A percentile compares a stretch with the other conserved stretches of the same genome.
Evolutionary conservation across 2,888 invertebrate genomes (phyloP).

Genomic region (Sturmia bella): DNA sequence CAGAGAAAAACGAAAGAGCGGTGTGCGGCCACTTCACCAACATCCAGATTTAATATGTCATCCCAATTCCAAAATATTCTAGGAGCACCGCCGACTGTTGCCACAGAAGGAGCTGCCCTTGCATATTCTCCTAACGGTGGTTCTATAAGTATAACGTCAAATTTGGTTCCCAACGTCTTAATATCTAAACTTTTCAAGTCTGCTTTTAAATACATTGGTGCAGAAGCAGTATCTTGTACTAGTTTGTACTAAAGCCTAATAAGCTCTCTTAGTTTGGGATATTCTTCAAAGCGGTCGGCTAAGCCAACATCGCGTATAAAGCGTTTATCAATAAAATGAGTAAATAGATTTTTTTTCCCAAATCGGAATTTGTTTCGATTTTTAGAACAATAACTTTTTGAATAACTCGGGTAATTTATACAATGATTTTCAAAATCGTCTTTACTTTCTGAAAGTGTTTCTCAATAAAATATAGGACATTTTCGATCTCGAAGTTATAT

Average conservation of each 20-base stretch:
- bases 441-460: no score
- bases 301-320: slow-evolving; percentile 98
- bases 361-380: no score
- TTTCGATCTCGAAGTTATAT: no score
- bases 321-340: no score
- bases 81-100: slow-evolving; percentile 83
- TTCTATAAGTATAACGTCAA: slow-evolving; percentile 97
- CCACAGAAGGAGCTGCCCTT: slow-evolving; percentile 86
- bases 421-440: no score
- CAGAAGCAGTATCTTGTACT: slow-evolving; percentile 94
- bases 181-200: slow-evolving; percentile 93
- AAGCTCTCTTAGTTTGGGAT: slow-evolving; percentile 96
- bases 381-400: no score
- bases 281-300: slow-evolving; percentile 98
- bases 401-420: no score
- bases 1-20: slow-evolving; percentile 97
- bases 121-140: slow-evolving; percentile 96
- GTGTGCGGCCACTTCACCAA: slow-evolving; percentile 95
- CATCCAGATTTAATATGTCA: slow-evolving; percentile 92
- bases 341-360: no score
- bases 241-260: slow-evolving; percentile 97
- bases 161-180: slow-evolving; percentile 93
- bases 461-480: no score
- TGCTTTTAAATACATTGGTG: slow-evolving; percentile 97
- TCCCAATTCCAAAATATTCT: slow-evolving; percentile 96